Percentiles rank a stretch among this genome's conserved stretches.
Conservation (phyloP, 2,113 vertebrate genomes). For the Pao palembangensis region DNA sequence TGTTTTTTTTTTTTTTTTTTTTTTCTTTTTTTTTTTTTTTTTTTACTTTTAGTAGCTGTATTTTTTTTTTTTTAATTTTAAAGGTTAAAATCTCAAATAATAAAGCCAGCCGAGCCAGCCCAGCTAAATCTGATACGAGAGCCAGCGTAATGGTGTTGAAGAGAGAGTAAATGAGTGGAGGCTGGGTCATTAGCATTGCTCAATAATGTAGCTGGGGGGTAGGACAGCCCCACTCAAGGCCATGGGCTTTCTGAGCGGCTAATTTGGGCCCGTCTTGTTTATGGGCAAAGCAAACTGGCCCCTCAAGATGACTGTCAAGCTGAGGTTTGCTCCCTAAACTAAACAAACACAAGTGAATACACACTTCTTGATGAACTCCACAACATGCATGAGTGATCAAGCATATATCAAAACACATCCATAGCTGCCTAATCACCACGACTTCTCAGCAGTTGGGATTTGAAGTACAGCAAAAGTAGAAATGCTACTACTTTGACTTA, state of each 20-base stretch:
- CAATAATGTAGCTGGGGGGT: constrained; percentile 77
- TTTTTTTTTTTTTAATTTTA: constrained; percentile 8
- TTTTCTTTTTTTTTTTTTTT: constrained; percentile 19
- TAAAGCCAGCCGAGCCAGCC: constrained; percentile 49
- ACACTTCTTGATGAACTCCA: constrained; percentile 56
- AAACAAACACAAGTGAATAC: constrained; percentile 64
- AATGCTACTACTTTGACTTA: background rate
- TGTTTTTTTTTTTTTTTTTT: constrained; percentile 9
- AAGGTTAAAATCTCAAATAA: constrained; percentile 55
- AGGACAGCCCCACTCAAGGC: constrained; percentile 74
- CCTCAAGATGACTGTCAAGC: constrained; percentile 67
- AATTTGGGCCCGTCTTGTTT: constrained; percentile 70
- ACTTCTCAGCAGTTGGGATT: constrained; percentile 34
- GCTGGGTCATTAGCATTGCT: constrained; percentile 75
- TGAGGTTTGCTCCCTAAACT: constrained; percentile 48
- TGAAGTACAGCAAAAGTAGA: background rate
- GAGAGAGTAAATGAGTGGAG: constrained; percentile 72
- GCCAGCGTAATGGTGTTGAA: constrained; percentile 60
- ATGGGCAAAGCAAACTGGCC: constrained; percentile 45
- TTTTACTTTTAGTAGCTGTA: constrained; percentile 10
- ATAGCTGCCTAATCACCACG: constrained; percentile 25
- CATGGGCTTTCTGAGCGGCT: constrained; percentile 66
- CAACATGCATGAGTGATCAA: constrained; percentile 66
- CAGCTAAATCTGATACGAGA: constrained; percentile 43
- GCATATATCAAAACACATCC: constrained; percentile 48